phyloP scores from a whole-genome alignment of 23 tunicate species.

The Phallusia fumigata region DNA sequence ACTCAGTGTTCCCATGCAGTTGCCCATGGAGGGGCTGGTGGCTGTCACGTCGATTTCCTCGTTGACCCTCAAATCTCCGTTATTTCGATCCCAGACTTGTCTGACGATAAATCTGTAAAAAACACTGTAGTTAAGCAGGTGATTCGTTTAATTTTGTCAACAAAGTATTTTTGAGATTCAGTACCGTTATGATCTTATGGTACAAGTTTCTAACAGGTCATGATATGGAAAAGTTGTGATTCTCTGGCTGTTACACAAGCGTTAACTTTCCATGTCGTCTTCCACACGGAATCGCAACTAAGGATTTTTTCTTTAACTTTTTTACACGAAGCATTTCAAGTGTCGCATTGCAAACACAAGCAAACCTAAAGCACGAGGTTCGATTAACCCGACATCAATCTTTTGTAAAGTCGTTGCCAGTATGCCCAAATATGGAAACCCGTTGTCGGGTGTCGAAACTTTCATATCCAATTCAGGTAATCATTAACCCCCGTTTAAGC shows the following conservation, averaged over 20 bases:
- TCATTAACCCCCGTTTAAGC: too few relatives aligned
- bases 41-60: constrained; percentile 26
- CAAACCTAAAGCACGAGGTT: neutral
- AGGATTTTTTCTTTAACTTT: too few relatives aligned
- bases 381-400: neutral
- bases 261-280: too few relatives aligned
- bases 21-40: neutral
- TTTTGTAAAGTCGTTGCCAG: neutral
- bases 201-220: too few relatives aligned
- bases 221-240: too few relatives aligned
- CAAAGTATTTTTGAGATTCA: neutral
- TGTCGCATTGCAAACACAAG: too few relatives aligned
- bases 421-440: neutral
- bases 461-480: too few relatives aligned
- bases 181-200: neutral
- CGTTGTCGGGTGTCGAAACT: too few relatives aligned
- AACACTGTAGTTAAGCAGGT: neutral
- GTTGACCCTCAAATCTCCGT: constrained; percentile 21
- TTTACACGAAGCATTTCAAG: too few relatives aligned
- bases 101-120: constrained; percentile 33
- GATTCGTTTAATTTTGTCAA: neutral
- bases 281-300: too few relatives aligned
- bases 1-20: constrained; percentile 21
- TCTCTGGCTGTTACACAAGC: too few relatives aligned
- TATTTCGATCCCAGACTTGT: constrained; percentile 42